These are phyloP conservation scores for Abrostola triplasia DNA, from an alignment of 2,888 invertebrate genomes.

Conservation along the genomic window DNA sequence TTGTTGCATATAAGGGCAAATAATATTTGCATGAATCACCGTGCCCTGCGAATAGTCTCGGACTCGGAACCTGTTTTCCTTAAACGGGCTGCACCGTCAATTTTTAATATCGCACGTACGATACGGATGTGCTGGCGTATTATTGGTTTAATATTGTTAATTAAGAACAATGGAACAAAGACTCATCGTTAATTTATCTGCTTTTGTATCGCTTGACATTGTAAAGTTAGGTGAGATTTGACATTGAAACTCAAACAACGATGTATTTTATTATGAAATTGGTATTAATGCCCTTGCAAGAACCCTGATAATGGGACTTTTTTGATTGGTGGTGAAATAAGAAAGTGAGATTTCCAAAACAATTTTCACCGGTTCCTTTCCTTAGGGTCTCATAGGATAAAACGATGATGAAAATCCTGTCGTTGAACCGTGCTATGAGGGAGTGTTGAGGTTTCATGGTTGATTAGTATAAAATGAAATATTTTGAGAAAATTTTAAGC, in stretches of 20 bases:
- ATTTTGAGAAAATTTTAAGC: too few species aligned
- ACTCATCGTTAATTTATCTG: slow-evolving; percentile 42
- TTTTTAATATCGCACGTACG: slow-evolving; percentile 46
- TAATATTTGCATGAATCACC: slow-evolving; percentile 60
- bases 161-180: slow-evolving; percentile 66
- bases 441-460: too few species aligned
- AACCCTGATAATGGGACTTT: not conserved
- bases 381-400: too few species aligned
- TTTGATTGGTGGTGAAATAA: not conserved
- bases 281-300: not conserved
- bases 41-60: slow-evolving; percentile 33
- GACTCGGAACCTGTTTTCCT: slow-evolving; percentile 54
- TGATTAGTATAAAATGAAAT: too few species aligned
- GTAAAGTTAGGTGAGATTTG: slow-evolving; percentile 15
- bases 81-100: slow-evolving; percentile 26
- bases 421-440: too few species aligned
- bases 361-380: too few species aligned
- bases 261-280: not conserved
- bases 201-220: slow-evolving; percentile 39
- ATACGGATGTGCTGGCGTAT: slow-evolving; percentile 32
- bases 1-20: slow-evolving; percentile 58
- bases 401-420: too few species aligned
- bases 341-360: too few species aligned
- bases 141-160: slow-evolving; percentile 48
- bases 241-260: slow-evolving; percentile 8